A percentile compares a stretch with the other conserved stretches of the same genome.
These are phyloP conservation scores for Dolichomitus sp. DNA, from an alignment of 2,888 invertebrate species.

Conservation along the genomic window DNA sequence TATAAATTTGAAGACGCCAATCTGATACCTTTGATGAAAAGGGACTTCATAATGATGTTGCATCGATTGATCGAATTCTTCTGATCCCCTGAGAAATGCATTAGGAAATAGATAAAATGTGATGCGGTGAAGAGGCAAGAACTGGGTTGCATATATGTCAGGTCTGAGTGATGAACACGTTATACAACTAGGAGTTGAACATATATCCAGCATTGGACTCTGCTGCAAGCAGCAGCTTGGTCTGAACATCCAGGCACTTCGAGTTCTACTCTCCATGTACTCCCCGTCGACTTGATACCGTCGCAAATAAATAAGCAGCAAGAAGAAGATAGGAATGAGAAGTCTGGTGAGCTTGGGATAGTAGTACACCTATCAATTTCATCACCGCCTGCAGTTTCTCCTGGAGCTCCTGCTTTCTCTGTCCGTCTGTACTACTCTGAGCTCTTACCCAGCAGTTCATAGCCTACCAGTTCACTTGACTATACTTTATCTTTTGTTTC, in stretches of 20 bases:
- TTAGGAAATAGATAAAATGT: constrained; percentile 30
- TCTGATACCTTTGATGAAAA: constrained; percentile 19
- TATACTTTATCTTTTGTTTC: constrained; percentile 7
- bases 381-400: constrained; percentile 47
- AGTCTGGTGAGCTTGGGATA: constrained; percentile 39
- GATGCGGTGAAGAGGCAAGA: constrained; percentile 18
- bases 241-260: constrained; percentile 41
- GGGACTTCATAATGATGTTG: constrained; percentile 9
- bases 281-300: constrained; percentile 51
- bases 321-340: constrained; percentile 37
- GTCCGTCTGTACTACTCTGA: constrained; percentile 27
- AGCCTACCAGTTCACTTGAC: constrained; percentile 29
- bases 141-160: constrained; percentile 33
- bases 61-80: constrained; percentile 37
- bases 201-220: constrained; percentile 43
- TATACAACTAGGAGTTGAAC: constrained; percentile 27
- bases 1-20: not conserved
- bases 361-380: constrained; percentile 59
- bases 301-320: constrained; percentile 61
- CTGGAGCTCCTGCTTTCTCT: constrained; percentile 35
- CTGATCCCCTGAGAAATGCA: constrained; percentile 31
- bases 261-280: constrained; percentile 46
- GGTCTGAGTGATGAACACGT: constrained; percentile 59
- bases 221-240: constrained; percentile 23
- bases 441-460: constrained; percentile 5